Conservation (phyloP, 2,797 vertebrate species). For the Acipenser oxyrinchus region DNA sequence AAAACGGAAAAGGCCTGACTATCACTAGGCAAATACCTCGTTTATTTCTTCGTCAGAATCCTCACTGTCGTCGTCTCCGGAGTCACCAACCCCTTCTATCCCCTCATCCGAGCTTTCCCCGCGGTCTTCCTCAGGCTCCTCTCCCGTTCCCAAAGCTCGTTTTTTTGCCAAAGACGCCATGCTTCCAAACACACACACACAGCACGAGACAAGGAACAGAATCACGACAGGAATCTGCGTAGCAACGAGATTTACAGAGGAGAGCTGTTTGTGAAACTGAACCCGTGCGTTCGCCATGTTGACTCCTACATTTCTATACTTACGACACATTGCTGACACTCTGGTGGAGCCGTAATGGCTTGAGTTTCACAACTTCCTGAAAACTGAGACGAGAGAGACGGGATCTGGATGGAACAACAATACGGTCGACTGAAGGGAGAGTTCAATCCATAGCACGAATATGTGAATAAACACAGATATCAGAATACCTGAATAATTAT, state of each 20-base stretch:
- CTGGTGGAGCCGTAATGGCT: slow-evolving; percentile 41
- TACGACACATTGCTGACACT: accelerated
- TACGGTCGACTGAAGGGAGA: no score
- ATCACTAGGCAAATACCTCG: slow-evolving; percentile 39
- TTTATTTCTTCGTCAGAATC: slow-evolving; percentile 60
- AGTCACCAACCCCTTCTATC: slow-evolving; percentile 43
- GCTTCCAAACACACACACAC: slow-evolving; percentile 27
- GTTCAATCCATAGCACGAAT: no score
- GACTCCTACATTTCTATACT: slow-evolving; percentile 23
- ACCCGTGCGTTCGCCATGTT: slow-evolving; percentile 33
- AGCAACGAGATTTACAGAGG: background rate
- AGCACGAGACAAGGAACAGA: slow-evolving; percentile 17
- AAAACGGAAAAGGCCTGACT: no score
- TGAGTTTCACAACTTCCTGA: background rate
- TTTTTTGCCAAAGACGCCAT: slow-evolving; percentile 83
- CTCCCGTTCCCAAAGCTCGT: slow-evolving; percentile 49
- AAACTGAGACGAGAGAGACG: background rate
- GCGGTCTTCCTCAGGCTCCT: slow-evolving; percentile 45
- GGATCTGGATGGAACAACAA: slow-evolving; percentile 21
- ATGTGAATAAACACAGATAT: no score
- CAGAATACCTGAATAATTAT: no score
- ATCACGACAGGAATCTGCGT: slow-evolving; percentile 21
- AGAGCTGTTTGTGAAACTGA: slow-evolving; percentile 28
- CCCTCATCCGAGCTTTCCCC: slow-evolving; percentile 51
- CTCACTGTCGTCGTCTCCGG: slow-evolving; percentile 54